Evolutionary conservation across 2,113 vertebrate genomes (phyloP).

Genomic region (Oryzias celebensis): DNA sequence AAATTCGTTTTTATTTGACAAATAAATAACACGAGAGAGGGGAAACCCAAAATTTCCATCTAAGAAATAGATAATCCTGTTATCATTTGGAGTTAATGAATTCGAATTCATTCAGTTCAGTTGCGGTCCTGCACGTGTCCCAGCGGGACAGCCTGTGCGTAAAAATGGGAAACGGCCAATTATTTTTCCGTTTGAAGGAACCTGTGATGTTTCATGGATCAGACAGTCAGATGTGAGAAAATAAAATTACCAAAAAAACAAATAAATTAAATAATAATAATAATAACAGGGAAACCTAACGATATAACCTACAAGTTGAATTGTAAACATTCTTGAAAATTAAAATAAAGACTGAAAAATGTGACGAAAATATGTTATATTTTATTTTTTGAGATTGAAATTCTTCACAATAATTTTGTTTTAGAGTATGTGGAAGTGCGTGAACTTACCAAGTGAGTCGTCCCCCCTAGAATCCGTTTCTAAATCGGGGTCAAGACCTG

Average conservation of each 20-base stretch:
- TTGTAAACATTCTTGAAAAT: not conserved
- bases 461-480: constrained; percentile 1
- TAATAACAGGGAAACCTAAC: not conserved
- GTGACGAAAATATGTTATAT: no score
- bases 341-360: not conserved
- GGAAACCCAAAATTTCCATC: not conserved
- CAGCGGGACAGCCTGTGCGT: constrained; percentile 50
- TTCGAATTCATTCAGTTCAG: constrained; percentile 60
- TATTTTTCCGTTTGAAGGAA: constrained; percentile 86
- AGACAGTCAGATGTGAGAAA: constrained; percentile 75
- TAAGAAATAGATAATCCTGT: constrained; percentile 29
- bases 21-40: no score
- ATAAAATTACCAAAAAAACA: not conserved
- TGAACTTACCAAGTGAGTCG: constrained; percentile 47
- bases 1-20: not conserved
- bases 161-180: constrained; percentile 74
- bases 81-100: constrained; percentile 53
- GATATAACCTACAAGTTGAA: no score
- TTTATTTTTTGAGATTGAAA: no score
- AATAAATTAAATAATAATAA: not conserved
- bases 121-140: constrained; percentile 47
- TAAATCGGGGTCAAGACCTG: constrained; percentile 2
- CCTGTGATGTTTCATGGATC: constrained; percentile 78
- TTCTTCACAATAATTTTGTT: not conserved
- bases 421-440: not conserved